Evolutionary conservation across 2,888 invertebrate species (phyloP), one percentile per base, ranked within the genome.

Genomic region (Lycophotia porphyrea): DNA sequence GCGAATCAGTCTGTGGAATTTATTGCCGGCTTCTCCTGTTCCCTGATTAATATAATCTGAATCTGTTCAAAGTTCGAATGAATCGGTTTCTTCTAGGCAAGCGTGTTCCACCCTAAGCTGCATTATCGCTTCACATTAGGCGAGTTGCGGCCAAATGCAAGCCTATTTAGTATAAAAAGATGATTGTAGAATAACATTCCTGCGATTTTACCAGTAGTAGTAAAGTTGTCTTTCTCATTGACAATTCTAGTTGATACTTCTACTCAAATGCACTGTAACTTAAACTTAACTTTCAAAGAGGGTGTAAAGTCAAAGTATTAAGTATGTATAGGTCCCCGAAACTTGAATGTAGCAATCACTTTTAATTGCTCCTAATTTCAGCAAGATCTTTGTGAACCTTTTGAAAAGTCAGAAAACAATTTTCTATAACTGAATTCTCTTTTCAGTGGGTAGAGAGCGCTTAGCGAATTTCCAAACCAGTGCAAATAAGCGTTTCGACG

Each of bases 401-500:
- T 82, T 78, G 44, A 74, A 77, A 74, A 76, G 67, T 52, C 75
- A 78, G 81, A 78, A 80, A 84, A 63, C 60, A 67, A 83, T 77
- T 74, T 74, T 74, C 71, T 74, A 80, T 72, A 71, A 71, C 78
- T 76, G 76, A 70, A 69, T 69, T 80, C 80, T 58, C 74, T 74
- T 92, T 94, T 67, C 88, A 96, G 97, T 97, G 34, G 95, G 97
- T 39, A 94, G 93, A 47, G 97, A 97, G 83, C 96, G 97, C 3
- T 93, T 97, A 11, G 92, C 92, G 24, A 97, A 96, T 83, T 97
- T 97, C 78, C 95, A 97, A 65, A 94, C 93, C 76, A 97, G 95
- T 80, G 95, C 97, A 11, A 97, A 97, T 82, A 98, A 97, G 89
- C 96, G 97, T 47, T 98, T 98, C 89, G 98, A 98, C 86, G 98